These are phyloP conservation scores for Dynastes hyllus DNA, from an alignment of 2,888 invertebrate species.

Conservation along the genomic window DNA sequence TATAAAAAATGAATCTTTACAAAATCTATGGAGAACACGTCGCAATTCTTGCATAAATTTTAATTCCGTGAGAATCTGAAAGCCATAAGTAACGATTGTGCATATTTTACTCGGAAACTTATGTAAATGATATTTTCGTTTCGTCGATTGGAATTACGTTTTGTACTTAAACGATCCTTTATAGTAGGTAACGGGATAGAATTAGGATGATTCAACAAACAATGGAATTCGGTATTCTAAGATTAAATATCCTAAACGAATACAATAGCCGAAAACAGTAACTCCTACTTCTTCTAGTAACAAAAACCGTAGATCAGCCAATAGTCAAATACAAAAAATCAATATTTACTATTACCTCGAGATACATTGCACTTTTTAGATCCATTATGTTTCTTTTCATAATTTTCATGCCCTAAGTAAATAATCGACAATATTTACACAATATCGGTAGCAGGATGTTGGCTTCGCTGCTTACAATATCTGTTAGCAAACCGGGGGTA, in stretches of 20 bases:
- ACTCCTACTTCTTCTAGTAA: conserved; percentile 36
- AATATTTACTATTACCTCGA: conserved; percentile 51
- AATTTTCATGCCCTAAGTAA: conserved; percentile 54
- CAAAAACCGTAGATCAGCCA: conserved; percentile 36
- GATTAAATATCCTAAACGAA: conserved; percentile 32
- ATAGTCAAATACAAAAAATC: conserved; percentile 51
- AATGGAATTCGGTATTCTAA: conserved; percentile 42
- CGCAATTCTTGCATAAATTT: no score
- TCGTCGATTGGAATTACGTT: conserved; percentile 23
- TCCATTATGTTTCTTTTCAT: conserved; percentile 53
- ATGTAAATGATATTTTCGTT: conserved; percentile 13
- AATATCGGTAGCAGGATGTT: conserved; percentile 64
- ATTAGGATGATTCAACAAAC: conserved; percentile 33
- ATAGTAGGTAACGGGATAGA: conserved; percentile 28
- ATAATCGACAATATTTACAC: conserved; percentile 54
- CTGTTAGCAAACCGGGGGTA: conserved; percentile 54
- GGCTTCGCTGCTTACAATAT: conserved; percentile 65
- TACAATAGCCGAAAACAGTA: conserved; percentile 42
- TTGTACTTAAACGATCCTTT: conserved; percentile 35
- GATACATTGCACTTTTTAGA: conserved; percentile 53
- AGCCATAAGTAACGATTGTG: no score
- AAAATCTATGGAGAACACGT: no score
- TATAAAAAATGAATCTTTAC: no score
- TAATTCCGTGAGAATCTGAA: no score
- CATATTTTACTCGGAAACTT: conserved; percentile 3